Evolutionary conservation across 2,888 invertebrate genomes (phyloP), one percentile per base, ranked within the genome.

Genomic region (Melikaiella ostensackeni): DNA sequence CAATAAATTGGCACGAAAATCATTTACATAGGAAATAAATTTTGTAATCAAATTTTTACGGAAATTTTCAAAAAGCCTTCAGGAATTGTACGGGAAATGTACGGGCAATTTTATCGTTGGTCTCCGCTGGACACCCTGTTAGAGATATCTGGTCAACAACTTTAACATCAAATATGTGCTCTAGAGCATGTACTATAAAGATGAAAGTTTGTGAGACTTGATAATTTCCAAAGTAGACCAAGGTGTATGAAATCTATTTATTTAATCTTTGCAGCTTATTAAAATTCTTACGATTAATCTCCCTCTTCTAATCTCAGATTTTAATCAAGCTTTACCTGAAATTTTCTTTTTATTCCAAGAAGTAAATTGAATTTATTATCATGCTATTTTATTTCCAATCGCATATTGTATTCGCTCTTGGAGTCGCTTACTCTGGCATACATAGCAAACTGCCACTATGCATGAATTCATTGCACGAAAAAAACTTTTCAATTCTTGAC

Each of bases 401-500:
- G 24, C 63, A 35, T 27, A 66, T 19, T 62, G 61, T 27, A 46
- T 46, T 66, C 27, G 46, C 42, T 64, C 38, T 38, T 64, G 24
- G 38, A 63, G 38, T 63, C 35, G 62, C n/a, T 35, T 21, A 35
- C 35, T 33, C 33, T 42, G 42, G 13, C 42, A 16, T 42, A 24
- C 64, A 63, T 63, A n/a, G 63, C n/a, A 63, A 63, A 21, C 35
- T 35, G 38, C n/a, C 27, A 66, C 42, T 42, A 66, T 70, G 75
- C 77, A 77, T 76, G 75, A 76, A 81, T 81, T 80, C 77, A 79
- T 79, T 66, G 78, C 80, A 80, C 81, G 81, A 75, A 79, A 66
- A 76, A 76, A 76, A 76, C 74, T 82, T 81, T 81, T 79, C 76
- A 77, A 82, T 81, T 81, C 81, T 75, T 76, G 77, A 74, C 79